Base-by-base conservation (phyloP, 2,888 invertebrate genomes). In the Dryococelus australis region DNA sequence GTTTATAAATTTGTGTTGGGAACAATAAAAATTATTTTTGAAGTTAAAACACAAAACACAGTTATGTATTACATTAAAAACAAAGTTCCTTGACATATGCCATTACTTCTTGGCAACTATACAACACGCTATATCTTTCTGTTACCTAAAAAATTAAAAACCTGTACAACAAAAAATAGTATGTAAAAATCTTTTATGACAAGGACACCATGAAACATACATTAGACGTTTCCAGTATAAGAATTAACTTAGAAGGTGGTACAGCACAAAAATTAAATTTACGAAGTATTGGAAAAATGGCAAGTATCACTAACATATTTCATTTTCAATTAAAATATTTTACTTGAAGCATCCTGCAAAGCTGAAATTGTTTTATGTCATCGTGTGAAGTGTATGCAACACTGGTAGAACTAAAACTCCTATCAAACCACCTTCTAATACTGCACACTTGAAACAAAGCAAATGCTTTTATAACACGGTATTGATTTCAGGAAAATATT, bases 401-500 rank as follows among this genome's bases (percentile, higher is more conserved):
- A 27, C 28, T 86, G 27, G 35, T 35, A 27, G 26, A 12, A 43
- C 43, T 78, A 27, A 53, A 65, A 65, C 27, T 28, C 43, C 24
- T 47, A n/a, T 51, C 26, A 43, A n/a, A 16, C 13, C 53, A 51
- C 53, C 86, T 26, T 80, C 26, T 47, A 86, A n/a, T 43, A 9
- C 27, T 6, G 28, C 26, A 43, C 47, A 26, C 24, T 43, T 2
- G 27, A 84, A 84, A 80, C 80, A 27, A 80, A 20, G 65, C 27
- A 35, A 43, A 81, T 35, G 47, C 26, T 80, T 47, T 43, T 27
- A 43, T 47, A 85, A 27, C 28, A 43, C 27, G 24, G 20, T 84
- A 43, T 26, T 53, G 85, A 87, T 84, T 86, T 89, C 88, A 89
- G 87, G 88, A 87, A 88, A 89, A 87, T 87, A 80, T 88, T 87